A percentile compares a stretch with the other conserved stretches of the same genome.
Evolutionary conservation across 92 coral and sea anemone species (phyloP).

Genomic region (Scolanthus callimorphus): DNA sequence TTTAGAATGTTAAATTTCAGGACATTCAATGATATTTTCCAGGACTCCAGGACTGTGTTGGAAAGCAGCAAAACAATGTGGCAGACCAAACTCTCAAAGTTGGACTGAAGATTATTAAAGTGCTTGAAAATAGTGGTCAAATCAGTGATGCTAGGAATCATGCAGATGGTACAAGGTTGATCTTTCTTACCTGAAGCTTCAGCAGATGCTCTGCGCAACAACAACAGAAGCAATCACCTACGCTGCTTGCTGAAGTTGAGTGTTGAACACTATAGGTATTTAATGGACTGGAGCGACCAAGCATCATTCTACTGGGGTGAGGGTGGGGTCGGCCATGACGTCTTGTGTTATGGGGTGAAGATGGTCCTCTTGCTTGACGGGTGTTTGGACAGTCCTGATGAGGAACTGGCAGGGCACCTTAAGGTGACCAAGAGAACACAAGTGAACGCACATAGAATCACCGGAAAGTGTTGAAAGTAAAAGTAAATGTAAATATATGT

Average conservation of each 20-base stretch:
- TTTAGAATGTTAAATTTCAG: no score
- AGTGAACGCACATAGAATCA: no score
- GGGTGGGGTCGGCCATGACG: slow-evolving; percentile 13
- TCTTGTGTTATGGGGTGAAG: slow-evolving; percentile 30
- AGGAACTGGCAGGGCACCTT: slow-evolving; percentile 39
- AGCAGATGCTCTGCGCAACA: slow-evolving; percentile 80
- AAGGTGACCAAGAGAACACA: no score
- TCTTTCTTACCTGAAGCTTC: slow-evolving; percentile 72
- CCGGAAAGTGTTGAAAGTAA: no score
- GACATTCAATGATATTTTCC: no score
- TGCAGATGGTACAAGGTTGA: no score
- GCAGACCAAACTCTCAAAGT: no score
- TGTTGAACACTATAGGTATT: neutral
- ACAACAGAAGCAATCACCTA: slow-evolving; percentile 68
- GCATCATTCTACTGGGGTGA: slow-evolving; percentile 1
- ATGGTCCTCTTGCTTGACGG: slow-evolving; percentile 35
- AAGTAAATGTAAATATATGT: no score
- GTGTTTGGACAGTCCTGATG: slow-evolving; percentile 33
- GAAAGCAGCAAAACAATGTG: no score
- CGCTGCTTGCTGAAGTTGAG: slow-evolving; percentile 10
- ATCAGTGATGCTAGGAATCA: no score
- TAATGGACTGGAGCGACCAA: neutral
- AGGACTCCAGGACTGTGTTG: no score
- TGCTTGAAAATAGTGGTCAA: no score
- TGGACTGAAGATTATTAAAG: neutral